Conservation (phyloP, 1,140 invertebrate genomes). For the Venturia canescens region DNA sequence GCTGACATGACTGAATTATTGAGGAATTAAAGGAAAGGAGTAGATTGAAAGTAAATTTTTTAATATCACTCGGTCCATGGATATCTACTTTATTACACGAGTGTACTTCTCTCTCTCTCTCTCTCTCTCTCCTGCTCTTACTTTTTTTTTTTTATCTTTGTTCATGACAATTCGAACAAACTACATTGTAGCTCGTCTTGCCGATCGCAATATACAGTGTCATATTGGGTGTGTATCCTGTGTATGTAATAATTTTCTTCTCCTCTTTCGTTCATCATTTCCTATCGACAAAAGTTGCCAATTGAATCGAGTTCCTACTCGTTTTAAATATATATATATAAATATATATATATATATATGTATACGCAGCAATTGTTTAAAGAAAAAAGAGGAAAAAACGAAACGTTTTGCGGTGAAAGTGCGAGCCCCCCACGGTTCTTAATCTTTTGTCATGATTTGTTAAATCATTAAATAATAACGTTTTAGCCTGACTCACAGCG, state of each 20-base stretch:
- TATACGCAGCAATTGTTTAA: constrained; percentile 23
- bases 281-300: constrained; percentile 5
- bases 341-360: too few relatives aligned
- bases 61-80: constrained; percentile 66
- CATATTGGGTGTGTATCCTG: constrained; percentile 35
- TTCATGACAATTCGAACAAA: constrained; percentile 76
- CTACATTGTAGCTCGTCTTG: constrained; percentile 76
- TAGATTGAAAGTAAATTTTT: constrained; percentile 40
- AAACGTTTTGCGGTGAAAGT: constrained; percentile 58
- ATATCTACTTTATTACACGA: constrained; percentile 78
- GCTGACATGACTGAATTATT: neutral
- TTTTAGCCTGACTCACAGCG: constrained; percentile 69
- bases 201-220: constrained; percentile 74
- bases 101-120: constrained; percentile 53
- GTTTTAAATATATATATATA: neutral
- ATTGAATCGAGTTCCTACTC: constrained; percentile 27
- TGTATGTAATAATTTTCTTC: constrained; percentile 6
- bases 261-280: constrained; percentile 12
- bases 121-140: constrained; percentile 8
- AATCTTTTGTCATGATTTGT: constrained; percentile 48
- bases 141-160: constrained; percentile 65
- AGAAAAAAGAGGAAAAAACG: constrained; percentile 19
- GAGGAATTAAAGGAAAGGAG: neutral
- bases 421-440: constrained; percentile 42
- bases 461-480: constrained; percentile 55